Evolutionary conservation across 1,140 invertebrate species (phyloP), one percentile per base, ranked within the genome.

Genomic region (Drosophila micromelanica): DNA sequence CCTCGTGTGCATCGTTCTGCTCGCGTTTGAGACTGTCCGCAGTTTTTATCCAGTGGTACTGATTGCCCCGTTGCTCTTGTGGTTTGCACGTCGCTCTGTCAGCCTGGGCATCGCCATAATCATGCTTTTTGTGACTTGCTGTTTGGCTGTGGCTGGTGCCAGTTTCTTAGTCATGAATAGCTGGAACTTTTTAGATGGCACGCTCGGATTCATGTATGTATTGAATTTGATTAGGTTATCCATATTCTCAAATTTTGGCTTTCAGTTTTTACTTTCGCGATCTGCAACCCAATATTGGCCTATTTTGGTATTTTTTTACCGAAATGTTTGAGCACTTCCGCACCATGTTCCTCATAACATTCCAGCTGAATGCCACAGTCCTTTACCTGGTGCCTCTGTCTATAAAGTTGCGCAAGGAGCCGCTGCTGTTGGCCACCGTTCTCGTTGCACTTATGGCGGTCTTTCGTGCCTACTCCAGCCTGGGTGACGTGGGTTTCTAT

Each of bases 271-370:
- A 94, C 48, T 97, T 99, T 17, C 97, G 97, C 20, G 98, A 99
- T 93, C 93, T 99, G 48, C 96, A 97, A 75, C 99, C 99, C 20
- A 99, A 99, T 91, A 97, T 99, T 85, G 99, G 99, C 3, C 93
- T 99, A 0, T 99, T 99, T 92, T 99, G 99, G 99, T 99, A 99
- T 92, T 99, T 99, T 92, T 99, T 99, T 90, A 99, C 98, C 0
- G 98, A 99, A 94, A 99, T 99, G 97, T 99, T 99, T 94, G 98
- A 99, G 84, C 98, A 99, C 92, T 99, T 99, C 87, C 94, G 97
- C 54, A 93, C 96, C 62, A 95, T 99, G 73, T 99, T 99, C 93
- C 95, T 99, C 1, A 98, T 96, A 86, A 97, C 98, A 68, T 99
- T 99, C 91, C 98, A 99, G 94, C 96, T 99, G 59, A 99, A 99